phyloP scores from a whole-genome alignment of 2,888 invertebrate species.

The Epinotia ramella region DNA sequence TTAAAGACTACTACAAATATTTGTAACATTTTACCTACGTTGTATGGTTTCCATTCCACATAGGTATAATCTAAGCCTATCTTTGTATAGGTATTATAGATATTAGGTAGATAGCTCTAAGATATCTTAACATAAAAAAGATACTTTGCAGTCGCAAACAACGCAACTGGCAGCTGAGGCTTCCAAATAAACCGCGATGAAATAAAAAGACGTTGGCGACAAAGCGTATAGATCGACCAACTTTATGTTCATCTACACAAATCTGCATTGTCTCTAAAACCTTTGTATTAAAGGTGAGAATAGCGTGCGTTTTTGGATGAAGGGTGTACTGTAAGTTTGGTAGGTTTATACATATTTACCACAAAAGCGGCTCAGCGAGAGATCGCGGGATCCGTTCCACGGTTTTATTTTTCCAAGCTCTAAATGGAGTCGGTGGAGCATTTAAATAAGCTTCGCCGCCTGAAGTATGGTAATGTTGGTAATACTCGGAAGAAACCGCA shows the following conservation, averaged over 20 bases:
- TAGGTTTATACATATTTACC: slow-evolving; percentile 84
- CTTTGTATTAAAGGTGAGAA: slow-evolving; percentile 55
- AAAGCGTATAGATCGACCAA: slow-evolving; percentile 75
- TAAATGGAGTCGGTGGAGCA: slow-evolving; percentile 86
- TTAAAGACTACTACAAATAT: not conserved
- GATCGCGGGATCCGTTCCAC: slow-evolving; percentile 82
- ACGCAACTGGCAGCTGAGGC: slow-evolving; percentile 80
- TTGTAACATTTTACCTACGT: not conserved
- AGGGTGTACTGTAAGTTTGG: slow-evolving; percentile 57
- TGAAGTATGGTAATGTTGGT: slow-evolving; percentile 85
- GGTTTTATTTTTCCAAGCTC: slow-evolving; percentile 85
- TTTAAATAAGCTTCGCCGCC: slow-evolving; percentile 84
- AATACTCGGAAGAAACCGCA: slow-evolving; percentile 82
- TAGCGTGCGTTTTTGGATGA: slow-evolving; percentile 47
- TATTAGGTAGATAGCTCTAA: slow-evolving; percentile 28
- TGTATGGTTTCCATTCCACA: not conserved
- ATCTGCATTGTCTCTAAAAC: slow-evolving; percentile 10
- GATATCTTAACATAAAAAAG: slow-evolving; percentile 44
- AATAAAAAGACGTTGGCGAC: slow-evolving; percentile 82
- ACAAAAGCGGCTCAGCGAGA: slow-evolving; percentile 84
- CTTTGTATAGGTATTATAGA: slow-evolving; percentile 7
- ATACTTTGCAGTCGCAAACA: slow-evolving; percentile 44
- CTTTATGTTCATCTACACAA: slow-evolving; percentile 46
- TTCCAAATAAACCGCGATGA: slow-evolving; percentile 82
- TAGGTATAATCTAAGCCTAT: slow-evolving; percentile 2